phyloP scores from a whole-genome alignment of 2,797 vertebrate species.

The Caiman crocodilus region DNA sequence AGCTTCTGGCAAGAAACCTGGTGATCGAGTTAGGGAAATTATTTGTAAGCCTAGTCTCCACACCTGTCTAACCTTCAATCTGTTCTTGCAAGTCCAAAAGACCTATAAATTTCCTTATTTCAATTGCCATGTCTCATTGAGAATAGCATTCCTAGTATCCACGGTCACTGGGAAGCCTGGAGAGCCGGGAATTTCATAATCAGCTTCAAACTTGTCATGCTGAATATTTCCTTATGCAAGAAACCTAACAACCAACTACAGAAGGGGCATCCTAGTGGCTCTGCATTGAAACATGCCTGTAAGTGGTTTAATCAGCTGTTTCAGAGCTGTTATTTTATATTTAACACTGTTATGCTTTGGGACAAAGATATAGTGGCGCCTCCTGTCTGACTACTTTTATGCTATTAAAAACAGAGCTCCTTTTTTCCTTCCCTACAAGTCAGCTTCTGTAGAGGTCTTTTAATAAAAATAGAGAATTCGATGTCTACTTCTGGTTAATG shows the following conservation, averaged over 20 bases:
- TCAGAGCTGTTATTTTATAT: constrained; percentile 61
- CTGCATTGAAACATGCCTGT: neutral
- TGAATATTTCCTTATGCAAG: neutral
- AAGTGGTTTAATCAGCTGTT: constrained; percentile 43
- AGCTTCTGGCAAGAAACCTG: neutral
- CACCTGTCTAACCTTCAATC: no score
- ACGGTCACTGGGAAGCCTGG: neutral
- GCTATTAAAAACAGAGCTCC: constrained; percentile 64
- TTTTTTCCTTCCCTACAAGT: constrained; percentile 48
- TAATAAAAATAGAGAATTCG: constrained; percentile 57
- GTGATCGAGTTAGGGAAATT: no score
- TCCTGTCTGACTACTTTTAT: constrained; percentile 61
- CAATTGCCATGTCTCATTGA: neutral
- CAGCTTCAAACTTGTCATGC: neutral
- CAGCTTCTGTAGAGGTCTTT: neutral
- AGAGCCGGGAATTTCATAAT: neutral
- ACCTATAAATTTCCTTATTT: neutral
- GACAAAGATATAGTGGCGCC: constrained; percentile 65
- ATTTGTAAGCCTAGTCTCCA: neutral
- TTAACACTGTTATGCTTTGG: constrained; percentile 59
- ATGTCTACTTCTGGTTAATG: constrained; percentile 70
- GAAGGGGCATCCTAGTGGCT: neutral
- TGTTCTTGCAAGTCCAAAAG: neutral
- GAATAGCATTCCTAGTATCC: neutral
- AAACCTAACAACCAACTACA: neutral